Conservation (phyloP, 2,888 invertebrate genomes). For the Drosophila parthenogenetica region DNA sequence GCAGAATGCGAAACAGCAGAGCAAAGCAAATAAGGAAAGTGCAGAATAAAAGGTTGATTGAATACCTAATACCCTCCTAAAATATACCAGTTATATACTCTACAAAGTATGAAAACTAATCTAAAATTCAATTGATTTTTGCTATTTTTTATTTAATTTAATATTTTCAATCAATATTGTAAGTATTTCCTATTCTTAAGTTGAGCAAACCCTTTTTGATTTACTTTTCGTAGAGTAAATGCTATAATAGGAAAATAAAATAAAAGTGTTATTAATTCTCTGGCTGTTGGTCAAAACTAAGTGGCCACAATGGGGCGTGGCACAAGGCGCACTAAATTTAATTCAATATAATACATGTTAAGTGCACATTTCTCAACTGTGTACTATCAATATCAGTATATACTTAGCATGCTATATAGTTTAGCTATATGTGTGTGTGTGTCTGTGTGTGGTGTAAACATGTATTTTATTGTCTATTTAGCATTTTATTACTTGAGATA, state of each 20-base stretch:
- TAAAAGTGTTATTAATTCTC: neutral
- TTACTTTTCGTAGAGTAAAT: neutral
- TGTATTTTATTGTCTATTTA: conserved; percentile 37
- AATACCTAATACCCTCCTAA: neutral
- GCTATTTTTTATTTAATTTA: neutral
- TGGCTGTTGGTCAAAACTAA: conserved; percentile 31
- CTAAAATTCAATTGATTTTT: no score
- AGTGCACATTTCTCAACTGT: conserved; percentile 11
- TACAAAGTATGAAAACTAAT: neutral
- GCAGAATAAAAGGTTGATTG: neutral
- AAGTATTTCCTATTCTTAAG: neutral
- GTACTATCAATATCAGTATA: conserved; percentile 1
- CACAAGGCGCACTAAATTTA: conserved; percentile 41
- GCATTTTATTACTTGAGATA: conserved; percentile 41
- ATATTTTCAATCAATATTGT: neutral
- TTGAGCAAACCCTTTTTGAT: neutral
- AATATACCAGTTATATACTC: neutral
- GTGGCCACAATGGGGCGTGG: conserved; percentile 27
- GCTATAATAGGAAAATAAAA: conserved; percentile 7
- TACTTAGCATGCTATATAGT: conserved; percentile 18
- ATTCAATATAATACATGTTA: conserved; percentile 37
- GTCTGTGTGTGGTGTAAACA: conserved; percentile 11
- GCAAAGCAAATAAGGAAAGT: conserved; percentile 55
- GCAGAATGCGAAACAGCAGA: conserved; percentile 59
- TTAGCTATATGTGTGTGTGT: neutral